A percentile compares a stretch with the other conserved stretches of the same genome.
phyloP scores from a whole-genome alignment of 2,113 vertebrate species.

The Nycticebus coucang region DNA sequence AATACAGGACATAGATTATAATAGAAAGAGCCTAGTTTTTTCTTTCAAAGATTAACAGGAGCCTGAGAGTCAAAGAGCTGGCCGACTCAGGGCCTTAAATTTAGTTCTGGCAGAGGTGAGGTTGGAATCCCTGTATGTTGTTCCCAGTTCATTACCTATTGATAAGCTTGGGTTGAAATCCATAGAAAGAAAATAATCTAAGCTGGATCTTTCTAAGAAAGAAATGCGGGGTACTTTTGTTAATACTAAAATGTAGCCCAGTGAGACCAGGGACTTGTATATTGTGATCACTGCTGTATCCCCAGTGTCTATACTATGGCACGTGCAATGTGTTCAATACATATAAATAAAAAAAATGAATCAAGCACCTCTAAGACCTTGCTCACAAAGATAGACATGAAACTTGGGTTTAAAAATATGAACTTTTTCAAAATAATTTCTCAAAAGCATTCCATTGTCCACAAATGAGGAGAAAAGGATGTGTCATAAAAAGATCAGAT shows the following conservation, averaged over 20 bases:
- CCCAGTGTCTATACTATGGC: background rate
- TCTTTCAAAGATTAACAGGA: background rate
- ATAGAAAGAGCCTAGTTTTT: background rate
- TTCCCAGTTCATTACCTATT: background rate
- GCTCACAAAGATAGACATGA: background rate
- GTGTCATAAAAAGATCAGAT: slow-evolving; percentile 71
- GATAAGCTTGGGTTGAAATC: background rate
- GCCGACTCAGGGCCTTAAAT: background rate
- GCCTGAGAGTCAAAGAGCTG: background rate
- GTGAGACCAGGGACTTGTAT: background rate
- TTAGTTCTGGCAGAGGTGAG: background rate
- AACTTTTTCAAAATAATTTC: slow-evolving; percentile 55
- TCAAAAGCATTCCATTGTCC: slow-evolving; percentile 36
- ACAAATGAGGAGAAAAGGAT: slow-evolving; percentile 51
- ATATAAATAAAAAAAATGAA: background rate
- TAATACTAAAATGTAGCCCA: background rate
- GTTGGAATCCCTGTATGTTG: background rate
- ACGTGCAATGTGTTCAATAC: background rate
- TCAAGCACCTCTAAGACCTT: background rate
- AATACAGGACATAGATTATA: background rate
- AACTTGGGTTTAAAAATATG: slow-evolving; percentile 22
- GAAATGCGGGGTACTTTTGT: background rate
- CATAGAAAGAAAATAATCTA: background rate
- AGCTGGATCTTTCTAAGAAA: background rate
- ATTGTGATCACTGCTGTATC: background rate